Base-by-base conservation (phyloP, 2,797 vertebrate genomes). In the Serranus cabrilla region DNA sequence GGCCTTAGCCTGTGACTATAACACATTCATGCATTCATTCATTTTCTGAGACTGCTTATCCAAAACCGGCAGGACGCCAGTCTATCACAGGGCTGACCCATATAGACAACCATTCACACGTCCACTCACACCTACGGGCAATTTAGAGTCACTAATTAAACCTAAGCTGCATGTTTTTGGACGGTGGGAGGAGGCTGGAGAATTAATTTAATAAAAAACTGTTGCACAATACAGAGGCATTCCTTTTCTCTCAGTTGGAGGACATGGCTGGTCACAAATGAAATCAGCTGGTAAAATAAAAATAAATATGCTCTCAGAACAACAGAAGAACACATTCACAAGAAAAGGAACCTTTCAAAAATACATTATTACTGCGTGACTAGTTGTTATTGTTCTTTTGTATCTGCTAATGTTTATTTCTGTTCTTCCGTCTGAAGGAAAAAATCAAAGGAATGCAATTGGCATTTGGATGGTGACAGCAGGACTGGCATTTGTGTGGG, bases 401-500 rank as follows among this genome's bases (percentile, higher is more conserved):
- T 62, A 58, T 1, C 13, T 1, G 4, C 3, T 54, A 40, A 67
- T 61, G 17, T 60, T 74, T 37, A 68, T 64, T 71, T 54, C 40
- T 16, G 16, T 49, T 11, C 42, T 51, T 64, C 39, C 25, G 52
- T 64, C n/a, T 58, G 6, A 69, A 31, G 12, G 45, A 34, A 39
- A 17, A 64, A 42, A 23, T 18, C 7, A 3, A 74, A 63, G 27
- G 64, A 71, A 40, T 42, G 16, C 37, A 25, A n/a, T 49, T 52
- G 65, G 31, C 45, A 72, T 85, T 82, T 79, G 46, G 47, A 69
- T 40, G 21, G 55, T 71, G 58, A 43, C 43, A 46, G 52, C 56
- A 74, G 70, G 51, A 58, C n/a, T 69, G 82, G 42, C 59, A 62
- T 85, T 85, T 80, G 21, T 42, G 31, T 25, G n/a, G 54, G 68